Evolutionary conservation across 1,140 invertebrate genomes (phyloP).

Genomic region (Procambarus clarkii): DNA sequence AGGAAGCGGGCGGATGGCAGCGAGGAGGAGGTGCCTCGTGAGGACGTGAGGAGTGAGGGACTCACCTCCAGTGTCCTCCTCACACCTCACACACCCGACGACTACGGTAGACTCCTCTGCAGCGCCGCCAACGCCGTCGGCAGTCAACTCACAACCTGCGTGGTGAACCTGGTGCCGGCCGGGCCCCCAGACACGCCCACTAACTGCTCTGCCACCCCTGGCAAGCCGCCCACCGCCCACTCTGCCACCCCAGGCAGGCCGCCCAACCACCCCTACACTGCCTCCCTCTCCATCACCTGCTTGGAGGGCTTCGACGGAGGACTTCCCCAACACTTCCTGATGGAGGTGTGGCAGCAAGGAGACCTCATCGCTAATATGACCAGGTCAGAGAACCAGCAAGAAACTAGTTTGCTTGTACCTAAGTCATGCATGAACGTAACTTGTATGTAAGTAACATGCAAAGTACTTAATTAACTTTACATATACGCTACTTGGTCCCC

Average conservation of each 20-base stretch:
- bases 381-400: constrained; percentile 23
- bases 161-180: constrained; percentile 83
- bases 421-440: too few species aligned
- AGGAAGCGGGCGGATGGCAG: constrained; percentile 47
- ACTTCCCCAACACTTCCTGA: constrained; percentile 42
- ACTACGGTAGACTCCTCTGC: constrained; percentile 79
- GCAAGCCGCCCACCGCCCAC: constrained; percentile 21
- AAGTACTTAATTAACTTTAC: too few species aligned
- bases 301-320: constrained; percentile 52
- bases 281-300: constrained; percentile 87
- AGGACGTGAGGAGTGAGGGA: constrained; percentile 66
- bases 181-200: constrained; percentile 86
- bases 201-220: constrained; percentile 81
- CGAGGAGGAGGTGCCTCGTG: constrained; percentile 52
- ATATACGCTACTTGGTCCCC: too few species aligned
- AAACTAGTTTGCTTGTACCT: too few species aligned
- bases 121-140: constrained; percentile 80
- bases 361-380: constrained; percentile 25
- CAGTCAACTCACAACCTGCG: constrained; percentile 81
- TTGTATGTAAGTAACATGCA: too few species aligned
- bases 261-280: constrained; percentile 73
- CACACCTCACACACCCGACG: constrained; percentile 84
- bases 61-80: constrained; percentile 83
- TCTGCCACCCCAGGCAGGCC: too few species aligned
- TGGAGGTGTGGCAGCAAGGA: constrained; percentile 27